These are phyloP conservation scores for Cyrtonyx montezumae DNA, from an alignment of 2,113 vertebrate species.

Conservation along the genomic window DNA sequence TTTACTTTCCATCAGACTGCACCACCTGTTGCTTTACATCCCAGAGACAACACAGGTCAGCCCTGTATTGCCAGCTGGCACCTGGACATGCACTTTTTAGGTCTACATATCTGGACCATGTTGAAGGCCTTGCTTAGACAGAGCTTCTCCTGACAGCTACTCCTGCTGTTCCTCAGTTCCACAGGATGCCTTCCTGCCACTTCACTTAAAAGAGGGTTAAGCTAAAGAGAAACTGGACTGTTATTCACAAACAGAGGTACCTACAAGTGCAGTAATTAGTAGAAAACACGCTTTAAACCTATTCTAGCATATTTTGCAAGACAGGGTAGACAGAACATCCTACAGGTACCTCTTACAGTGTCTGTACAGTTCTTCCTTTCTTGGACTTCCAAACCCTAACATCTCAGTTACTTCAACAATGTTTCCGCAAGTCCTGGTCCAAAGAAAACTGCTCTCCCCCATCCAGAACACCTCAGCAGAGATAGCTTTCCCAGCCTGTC, in stretches of 20 bases:
- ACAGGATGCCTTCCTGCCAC: not conserved
- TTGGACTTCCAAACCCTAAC: accelerated
- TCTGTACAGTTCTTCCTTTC: not conserved
- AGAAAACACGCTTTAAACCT: not conserved
- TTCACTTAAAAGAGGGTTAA: not conserved
- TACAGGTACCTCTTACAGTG: accelerated
- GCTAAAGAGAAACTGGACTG: not conserved
- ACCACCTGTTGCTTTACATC: not conserved
- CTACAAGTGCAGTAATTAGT: not conserved
- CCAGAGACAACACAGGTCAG: not conserved
- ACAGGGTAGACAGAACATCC: not conserved
- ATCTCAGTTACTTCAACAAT: not conserved
- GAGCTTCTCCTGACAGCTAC: not conserved
- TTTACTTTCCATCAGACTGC: not conserved
- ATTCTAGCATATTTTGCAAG: not conserved
- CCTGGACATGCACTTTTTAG: not conserved
- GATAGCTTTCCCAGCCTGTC: not conserved
- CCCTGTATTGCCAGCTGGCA: not conserved
- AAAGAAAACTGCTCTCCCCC: not conserved
- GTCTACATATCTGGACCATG: not conserved
- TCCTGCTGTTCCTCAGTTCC: not conserved
- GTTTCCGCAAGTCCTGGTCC: not conserved
- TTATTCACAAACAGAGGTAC: not conserved
- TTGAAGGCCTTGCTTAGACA: not conserved
- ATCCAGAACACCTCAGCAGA: not conserved